phyloP scores from a whole-genome alignment of 1,140 invertebrate genomes.

The Cydia strobilella region DNA sequence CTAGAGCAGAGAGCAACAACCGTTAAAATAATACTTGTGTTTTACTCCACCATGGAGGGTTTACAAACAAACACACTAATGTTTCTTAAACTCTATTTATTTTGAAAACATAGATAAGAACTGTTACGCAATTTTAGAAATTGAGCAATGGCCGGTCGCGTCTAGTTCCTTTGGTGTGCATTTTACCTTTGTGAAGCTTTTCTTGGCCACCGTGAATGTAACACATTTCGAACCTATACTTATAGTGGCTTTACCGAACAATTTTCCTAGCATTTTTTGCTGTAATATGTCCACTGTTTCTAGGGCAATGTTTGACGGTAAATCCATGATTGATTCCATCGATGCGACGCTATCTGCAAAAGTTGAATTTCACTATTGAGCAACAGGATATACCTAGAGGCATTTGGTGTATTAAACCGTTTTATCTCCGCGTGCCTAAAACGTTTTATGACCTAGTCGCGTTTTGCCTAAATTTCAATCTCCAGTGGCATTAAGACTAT shows the following conservation, averaged over 20 bases:
- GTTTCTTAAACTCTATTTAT: slow-evolving; percentile 32
- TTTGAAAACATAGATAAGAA: slow-evolving; percentile 37
- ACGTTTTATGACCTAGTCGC: no score
- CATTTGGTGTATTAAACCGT: no score
- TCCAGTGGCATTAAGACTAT: no score
- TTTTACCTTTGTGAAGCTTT: slow-evolving; percentile 61
- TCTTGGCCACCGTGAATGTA: slow-evolving; percentile 59
- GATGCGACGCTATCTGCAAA: slow-evolving; percentile 64
- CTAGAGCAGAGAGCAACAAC: background rate
- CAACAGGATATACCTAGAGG: background rate
- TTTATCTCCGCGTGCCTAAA: no score
- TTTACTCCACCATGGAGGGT: background rate
- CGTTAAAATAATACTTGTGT: background rate
- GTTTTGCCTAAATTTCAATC: no score
- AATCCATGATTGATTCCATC: slow-evolving; percentile 65
- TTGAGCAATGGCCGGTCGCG: slow-evolving; percentile 58
- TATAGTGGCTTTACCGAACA: slow-evolving; percentile 69
- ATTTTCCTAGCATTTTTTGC: slow-evolving; percentile 64
- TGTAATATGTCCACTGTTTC: slow-evolving; percentile 68
- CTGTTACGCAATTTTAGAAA: slow-evolving; percentile 52
- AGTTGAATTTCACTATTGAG: slow-evolving; percentile 22
- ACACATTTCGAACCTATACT: slow-evolving; percentile 66
- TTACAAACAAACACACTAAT: slow-evolving; percentile 28
- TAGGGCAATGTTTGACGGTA: slow-evolving; percentile 64
- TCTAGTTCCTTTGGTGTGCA: slow-evolving; percentile 62